These are phyloP conservation scores for Dione vanillae DNA, from an alignment of 2,888 invertebrate genomes.

Conservation along the genomic window DNA sequence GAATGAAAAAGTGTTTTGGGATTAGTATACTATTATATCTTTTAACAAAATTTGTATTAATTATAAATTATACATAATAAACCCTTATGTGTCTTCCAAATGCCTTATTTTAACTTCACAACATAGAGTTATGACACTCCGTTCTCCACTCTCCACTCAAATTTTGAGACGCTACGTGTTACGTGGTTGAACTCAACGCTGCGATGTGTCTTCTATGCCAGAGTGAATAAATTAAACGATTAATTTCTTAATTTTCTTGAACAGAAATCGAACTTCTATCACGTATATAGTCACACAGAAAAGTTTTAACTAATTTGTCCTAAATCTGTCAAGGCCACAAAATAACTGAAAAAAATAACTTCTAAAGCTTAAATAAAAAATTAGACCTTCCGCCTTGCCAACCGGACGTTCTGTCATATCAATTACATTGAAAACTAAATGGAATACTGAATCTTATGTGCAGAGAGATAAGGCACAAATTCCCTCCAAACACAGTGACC, in stretches of 20 bases:
- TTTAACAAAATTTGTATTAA: too few relatives aligned
- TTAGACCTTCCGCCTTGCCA: neutral
- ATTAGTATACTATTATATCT: too few relatives aligned
- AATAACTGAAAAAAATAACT: neutral
- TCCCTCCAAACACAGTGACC: neutral
- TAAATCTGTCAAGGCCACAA: neutral
- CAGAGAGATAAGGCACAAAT: neutral
- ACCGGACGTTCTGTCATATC: conserved; percentile 17
- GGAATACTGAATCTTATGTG: neutral
- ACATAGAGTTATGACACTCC: neutral
- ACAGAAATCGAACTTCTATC: too few relatives aligned
- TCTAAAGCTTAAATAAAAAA: conserved; percentile 3
- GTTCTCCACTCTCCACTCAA: neutral
- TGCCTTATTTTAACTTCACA: too few relatives aligned
- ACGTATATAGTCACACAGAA: too few relatives aligned
- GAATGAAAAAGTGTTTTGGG: too few relatives aligned
- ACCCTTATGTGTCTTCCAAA: too few relatives aligned
- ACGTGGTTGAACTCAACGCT: neutral
- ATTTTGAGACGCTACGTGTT: neutral
- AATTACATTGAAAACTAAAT: neutral
- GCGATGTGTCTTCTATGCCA: neutral
- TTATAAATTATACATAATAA: too few relatives aligned
- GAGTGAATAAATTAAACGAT: too few relatives aligned
- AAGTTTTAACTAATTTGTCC: too few relatives aligned
- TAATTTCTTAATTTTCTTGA: too few relatives aligned